Conservation (phyloP, 2,888 invertebrate genomes). For the Eutolmus rufibarbis region DNA sequence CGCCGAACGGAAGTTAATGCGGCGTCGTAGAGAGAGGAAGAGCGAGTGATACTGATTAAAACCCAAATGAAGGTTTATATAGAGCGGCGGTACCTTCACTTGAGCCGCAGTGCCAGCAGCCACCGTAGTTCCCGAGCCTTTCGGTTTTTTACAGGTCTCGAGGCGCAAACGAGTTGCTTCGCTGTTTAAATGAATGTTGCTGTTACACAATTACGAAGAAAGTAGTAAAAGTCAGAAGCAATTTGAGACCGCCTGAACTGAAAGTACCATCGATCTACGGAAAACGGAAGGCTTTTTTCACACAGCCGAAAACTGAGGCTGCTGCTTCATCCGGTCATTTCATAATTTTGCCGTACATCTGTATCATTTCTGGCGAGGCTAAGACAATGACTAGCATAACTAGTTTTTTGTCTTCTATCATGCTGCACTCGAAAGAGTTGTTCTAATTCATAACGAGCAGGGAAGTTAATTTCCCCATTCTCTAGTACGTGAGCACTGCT, state of each 20-base stretch:
- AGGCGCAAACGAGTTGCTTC: neutral
- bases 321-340: neutral
- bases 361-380: neutral
- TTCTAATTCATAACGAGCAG: neutral
- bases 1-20: slow-evolving; percentile 27
- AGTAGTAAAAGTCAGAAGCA: slow-evolving; percentile 36
- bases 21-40: slow-evolving; percentile 42
- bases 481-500: neutral
- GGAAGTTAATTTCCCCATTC: neutral
- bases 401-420: neutral
- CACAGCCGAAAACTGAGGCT: neutral
- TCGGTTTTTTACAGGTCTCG: slow-evolving; percentile 4
- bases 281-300: neutral
- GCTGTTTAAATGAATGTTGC: neutral
- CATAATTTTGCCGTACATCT: neutral
- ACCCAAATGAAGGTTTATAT: slow-evolving; percentile 44
- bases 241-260: neutral
- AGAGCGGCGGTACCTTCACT: slow-evolving; percentile 46
- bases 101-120: neutral
- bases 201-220: slow-evolving; percentile 32
- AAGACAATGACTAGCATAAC: neutral
- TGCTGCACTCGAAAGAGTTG: neutral
- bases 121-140: slow-evolving; percentile 1
- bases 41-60: slow-evolving; percentile 44
- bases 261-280: slow-evolving; percentile 28